These are phyloP conservation scores for Ochropacha duplaris DNA, from an alignment of 2,888 invertebrate genomes.

Conservation along the genomic window DNA sequence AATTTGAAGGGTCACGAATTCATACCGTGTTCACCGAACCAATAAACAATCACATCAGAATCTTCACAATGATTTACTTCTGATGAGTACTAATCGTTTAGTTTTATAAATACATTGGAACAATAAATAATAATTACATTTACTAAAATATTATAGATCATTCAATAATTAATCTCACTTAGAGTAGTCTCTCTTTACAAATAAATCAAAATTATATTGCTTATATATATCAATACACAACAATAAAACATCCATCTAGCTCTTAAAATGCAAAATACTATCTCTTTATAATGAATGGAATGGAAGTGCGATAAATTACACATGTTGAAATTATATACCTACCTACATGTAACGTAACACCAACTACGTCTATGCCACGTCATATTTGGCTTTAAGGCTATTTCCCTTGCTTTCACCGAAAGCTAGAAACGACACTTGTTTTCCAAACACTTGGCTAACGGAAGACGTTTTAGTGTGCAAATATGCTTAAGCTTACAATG, in stretches of 20 bases:
- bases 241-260: too few relatives aligned
- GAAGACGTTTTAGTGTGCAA: constrained; percentile 25
- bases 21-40: not conserved
- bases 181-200: too few relatives aligned
- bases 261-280: not conserved
- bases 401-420: constrained; percentile 50
- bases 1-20: constrained; percentile 1
- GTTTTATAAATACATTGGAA: too few relatives aligned
- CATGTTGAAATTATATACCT: not conserved
- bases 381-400: constrained; percentile 2
- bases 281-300: not conserved
- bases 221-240: too few relatives aligned
- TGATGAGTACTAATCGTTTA: too few relatives aligned
- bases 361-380: not conserved
- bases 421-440: constrained; percentile 55
- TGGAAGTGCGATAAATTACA: not conserved
- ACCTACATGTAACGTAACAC: not conserved
- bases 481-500: constrained; percentile 21
- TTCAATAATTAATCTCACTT: too few relatives aligned
- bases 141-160: too few relatives aligned
- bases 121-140: too few relatives aligned
- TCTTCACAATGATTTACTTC: not conserved
- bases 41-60: too few relatives aligned
- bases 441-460: constrained; percentile 30
- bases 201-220: too few relatives aligned